Conservation (phyloP, 2,797 vertebrate genomes). For the Chelon labrosus region DNA sequence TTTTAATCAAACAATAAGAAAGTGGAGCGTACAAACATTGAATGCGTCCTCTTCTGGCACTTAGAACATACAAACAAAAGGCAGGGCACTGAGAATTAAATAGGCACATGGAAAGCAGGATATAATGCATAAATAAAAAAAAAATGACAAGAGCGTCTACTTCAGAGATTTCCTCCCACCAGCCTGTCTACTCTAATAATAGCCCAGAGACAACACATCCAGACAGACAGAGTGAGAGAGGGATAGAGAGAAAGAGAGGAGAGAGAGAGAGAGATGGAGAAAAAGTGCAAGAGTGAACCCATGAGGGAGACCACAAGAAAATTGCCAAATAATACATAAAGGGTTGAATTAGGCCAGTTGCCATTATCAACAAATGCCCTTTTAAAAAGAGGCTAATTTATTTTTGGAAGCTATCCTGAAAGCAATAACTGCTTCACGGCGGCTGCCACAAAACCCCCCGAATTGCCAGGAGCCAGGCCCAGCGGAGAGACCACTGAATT, state of each 20-base stretch:
- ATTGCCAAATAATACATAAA: slow-evolving; percentile 79
- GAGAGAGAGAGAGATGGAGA: slow-evolving; percentile 47
- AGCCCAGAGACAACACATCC: slow-evolving; percentile 83
- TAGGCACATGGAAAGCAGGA: slow-evolving; percentile 68
- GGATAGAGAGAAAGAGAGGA: slow-evolving; percentile 63
- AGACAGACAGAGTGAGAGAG: slow-evolving; percentile 78
- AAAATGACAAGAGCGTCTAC: slow-evolving; percentile 85
- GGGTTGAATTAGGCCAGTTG: slow-evolving; percentile 78
- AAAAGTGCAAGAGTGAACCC: slow-evolving; percentile 72
- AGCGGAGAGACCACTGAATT: slow-evolving; percentile 69
- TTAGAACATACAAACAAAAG: slow-evolving; percentile 42
- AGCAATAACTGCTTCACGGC: slow-evolving; percentile 69
- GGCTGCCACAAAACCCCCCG: slow-evolving; percentile 66
- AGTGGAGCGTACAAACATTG: slow-evolving; percentile 7
- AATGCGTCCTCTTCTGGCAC: slow-evolving; percentile 14
- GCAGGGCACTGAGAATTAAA: slow-evolving; percentile 57
- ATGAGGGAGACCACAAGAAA: slow-evolving; percentile 73
- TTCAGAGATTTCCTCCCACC: slow-evolving; percentile 86
- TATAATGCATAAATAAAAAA: slow-evolving; percentile 85
- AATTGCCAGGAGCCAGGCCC: slow-evolving; percentile 75
- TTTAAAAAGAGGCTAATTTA: slow-evolving; percentile 78
- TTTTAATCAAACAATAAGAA: slow-evolving; percentile 11
- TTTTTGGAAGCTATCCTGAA: slow-evolving; percentile 79
- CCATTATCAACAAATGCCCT: slow-evolving; percentile 79
- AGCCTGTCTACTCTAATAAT: slow-evolving; percentile 87